phyloP scores from a whole-genome alignment of 2,113 vertebrate species.

The Sinocyclocheilus maitianheensis region DNA sequence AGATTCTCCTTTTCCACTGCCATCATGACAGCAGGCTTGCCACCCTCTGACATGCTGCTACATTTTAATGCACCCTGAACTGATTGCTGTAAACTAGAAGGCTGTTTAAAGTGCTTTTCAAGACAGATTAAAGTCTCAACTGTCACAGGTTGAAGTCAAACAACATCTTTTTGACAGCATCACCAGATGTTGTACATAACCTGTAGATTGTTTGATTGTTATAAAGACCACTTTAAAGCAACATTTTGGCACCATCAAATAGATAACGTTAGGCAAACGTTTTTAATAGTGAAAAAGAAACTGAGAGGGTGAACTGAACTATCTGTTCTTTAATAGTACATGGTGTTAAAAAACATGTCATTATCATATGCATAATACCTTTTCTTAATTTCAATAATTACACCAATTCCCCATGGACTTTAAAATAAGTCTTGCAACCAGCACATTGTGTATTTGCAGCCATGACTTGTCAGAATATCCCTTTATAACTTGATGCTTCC shows the following conservation, averaged over 20 bases:
- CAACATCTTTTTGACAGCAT: not conserved
- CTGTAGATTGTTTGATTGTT: not conserved
- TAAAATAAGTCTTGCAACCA: not conserved
- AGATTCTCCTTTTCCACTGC: slow-evolving; percentile 58
- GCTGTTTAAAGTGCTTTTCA: not conserved
- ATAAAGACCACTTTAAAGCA: not conserved
- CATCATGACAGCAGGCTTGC: slow-evolving; percentile 45
- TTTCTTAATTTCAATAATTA: not conserved
- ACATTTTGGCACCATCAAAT: not conserved
- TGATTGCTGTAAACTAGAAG: slow-evolving; percentile 20
- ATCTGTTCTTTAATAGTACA: too few species aligned
- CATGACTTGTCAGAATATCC: not conserved
- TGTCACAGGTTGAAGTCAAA: not conserved
- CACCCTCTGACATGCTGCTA: slow-evolving; percentile 63
- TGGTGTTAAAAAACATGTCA: not conserved
- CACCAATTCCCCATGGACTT: not conserved
- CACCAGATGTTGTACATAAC: slow-evolving; percentile 12
- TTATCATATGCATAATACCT: not conserved
- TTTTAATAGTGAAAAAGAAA: not conserved
- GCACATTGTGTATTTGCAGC: not conserved
- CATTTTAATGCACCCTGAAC: slow-evolving; percentile 43
- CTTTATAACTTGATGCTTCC: not conserved
- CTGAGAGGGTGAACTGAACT: not conserved
- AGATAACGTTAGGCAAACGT: not conserved
- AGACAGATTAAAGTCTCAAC: not conserved